Conservation (phyloP, 1,140 invertebrate genomes). For the Campoletis sonorensis region DNA sequence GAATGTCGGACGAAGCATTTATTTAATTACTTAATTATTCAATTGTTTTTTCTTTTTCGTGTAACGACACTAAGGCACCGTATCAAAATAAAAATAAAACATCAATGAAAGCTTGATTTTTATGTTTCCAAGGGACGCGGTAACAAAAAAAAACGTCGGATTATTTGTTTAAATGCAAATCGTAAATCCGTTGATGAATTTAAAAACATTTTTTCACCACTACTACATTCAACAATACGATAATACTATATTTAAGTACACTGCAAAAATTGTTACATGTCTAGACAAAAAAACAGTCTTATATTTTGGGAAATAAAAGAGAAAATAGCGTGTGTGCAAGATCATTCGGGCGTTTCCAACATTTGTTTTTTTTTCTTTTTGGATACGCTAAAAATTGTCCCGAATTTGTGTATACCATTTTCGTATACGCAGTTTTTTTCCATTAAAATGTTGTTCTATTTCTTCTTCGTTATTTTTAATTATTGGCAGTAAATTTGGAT, state of each 20-base stretch:
- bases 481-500: constrained; percentile 42
- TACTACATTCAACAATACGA: too few relatives aligned
- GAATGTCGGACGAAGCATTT: constrained; percentile 37
- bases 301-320: constrained; percentile 12
- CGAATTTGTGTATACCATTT: neutral
- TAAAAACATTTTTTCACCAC: neutral
- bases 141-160: constrained; percentile 5
- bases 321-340: constrained; percentile 27
- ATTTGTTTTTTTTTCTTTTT: neutral
- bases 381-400: constrained; percentile 11
- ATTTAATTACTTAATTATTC: neutral
- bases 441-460: neutral
- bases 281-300: constrained; percentile 28
- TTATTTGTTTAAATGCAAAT: neutral
- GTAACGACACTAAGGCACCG: constrained; percentile 37
- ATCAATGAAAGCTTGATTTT: neutral
- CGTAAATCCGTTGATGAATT: neutral
- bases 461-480: neutral
- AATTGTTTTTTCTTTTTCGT: constrained; percentile 4
- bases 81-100: neutral
- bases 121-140: neutral
- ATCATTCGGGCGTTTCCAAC: constrained; percentile 16
- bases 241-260: constrained; percentile 27
- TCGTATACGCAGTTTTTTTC: neutral
- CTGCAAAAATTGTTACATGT: neutral